A percentile compares a stretch with the other conserved stretches of the same genome.
Conservation (phyloP, 1,140 invertebrate species). For the Sycobia sp. region DNA sequence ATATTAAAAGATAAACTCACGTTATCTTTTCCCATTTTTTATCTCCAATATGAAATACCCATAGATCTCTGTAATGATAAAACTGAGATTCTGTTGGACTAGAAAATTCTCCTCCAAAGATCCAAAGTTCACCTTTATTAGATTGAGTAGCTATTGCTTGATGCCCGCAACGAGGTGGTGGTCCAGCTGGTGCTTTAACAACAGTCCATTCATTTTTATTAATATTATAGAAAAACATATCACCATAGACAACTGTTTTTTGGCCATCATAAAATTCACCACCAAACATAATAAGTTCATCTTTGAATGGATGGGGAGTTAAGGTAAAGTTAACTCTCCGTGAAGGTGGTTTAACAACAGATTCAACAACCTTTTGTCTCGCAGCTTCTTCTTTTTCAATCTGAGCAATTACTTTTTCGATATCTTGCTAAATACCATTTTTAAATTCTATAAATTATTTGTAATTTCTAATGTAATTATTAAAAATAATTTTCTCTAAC, state of each 20-base stretch:
- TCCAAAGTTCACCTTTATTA: slow-evolving; percentile 77
- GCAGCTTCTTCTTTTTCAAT: slow-evolving; percentile 81
- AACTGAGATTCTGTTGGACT: slow-evolving; percentile 90
- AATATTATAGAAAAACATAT: slow-evolving; percentile 84
- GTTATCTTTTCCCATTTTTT: slow-evolving; percentile 89
- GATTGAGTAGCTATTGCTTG: slow-evolving; percentile 77
- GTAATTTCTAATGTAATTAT: slow-evolving; percentile 11
- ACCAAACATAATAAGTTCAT: slow-evolving; percentile 89
- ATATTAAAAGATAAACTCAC: too few species aligned
- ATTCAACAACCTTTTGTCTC: slow-evolving; percentile 73
- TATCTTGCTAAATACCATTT: slow-evolving; percentile 78
- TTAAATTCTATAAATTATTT: slow-evolving; percentile 11
- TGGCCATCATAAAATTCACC: slow-evolving; percentile 92
- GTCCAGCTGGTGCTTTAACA: slow-evolving; percentile 78
- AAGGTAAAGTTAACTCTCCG: slow-evolving; percentile 81
- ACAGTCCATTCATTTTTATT: slow-evolving; percentile 80
- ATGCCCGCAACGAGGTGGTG: slow-evolving; percentile 86
- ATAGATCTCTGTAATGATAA: slow-evolving; percentile 92
- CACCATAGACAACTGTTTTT: slow-evolving; percentile 85
- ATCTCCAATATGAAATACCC: slow-evolving; percentile 79
- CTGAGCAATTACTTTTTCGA: slow-evolving; percentile 80
- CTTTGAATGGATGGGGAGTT: slow-evolving; percentile 80
- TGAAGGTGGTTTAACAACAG: slow-evolving; percentile 70
- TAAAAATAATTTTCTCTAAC: slow-evolving; percentile 63
- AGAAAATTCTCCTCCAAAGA: slow-evolving; percentile 94